These are phyloP conservation scores for Sinentomon sp. DNA, from an alignment of 2,888 invertebrate genomes.

Conservation along the genomic window DNA sequence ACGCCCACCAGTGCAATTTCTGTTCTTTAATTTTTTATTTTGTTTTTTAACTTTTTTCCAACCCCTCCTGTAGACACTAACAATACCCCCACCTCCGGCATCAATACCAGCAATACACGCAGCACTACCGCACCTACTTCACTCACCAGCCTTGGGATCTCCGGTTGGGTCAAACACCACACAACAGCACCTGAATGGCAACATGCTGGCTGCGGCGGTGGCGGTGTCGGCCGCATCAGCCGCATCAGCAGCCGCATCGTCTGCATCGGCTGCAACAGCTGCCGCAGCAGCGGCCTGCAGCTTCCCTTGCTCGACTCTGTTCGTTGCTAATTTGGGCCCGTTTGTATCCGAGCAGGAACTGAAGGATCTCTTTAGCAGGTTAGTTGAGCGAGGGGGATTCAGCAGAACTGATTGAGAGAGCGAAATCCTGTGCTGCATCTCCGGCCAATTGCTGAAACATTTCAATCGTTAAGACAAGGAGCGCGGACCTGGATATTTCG, in stretches of 20 bases:
- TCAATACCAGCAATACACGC: slow-evolving; percentile 41
- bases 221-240: slow-evolving; percentile 24
- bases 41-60: too few species aligned
- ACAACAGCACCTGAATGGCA: too few species aligned
- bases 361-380: slow-evolving; percentile 95
- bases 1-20: too few species aligned
- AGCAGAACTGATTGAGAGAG: too few species aligned
- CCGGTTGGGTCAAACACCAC: slow-evolving; percentile 52
- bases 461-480: too few species aligned
- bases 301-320: slow-evolving; percentile 86
- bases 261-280: slow-evolving; percentile 23
- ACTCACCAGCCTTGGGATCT: slow-evolving; percentile 70
- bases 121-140: slow-evolving; percentile 56
- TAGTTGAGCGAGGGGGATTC: slow-evolving; percentile 20
- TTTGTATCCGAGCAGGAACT: slow-evolving; percentile 95
- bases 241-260: slow-evolving; percentile 21
- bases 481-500: too few species aligned
- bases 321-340: slow-evolving; percentile 93
- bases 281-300: slow-evolving; percentile 28
- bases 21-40: too few species aligned
- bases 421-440: too few species aligned
- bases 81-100: slow-evolving; percentile 29
- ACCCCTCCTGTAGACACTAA: slow-evolving; percentile 31
- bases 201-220: too few species aligned
- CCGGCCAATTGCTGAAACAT: too few species aligned